Evolutionary conservation across 2,888 invertebrate genomes (phyloP).

Genomic region (Leptopilina myrica): DNA sequence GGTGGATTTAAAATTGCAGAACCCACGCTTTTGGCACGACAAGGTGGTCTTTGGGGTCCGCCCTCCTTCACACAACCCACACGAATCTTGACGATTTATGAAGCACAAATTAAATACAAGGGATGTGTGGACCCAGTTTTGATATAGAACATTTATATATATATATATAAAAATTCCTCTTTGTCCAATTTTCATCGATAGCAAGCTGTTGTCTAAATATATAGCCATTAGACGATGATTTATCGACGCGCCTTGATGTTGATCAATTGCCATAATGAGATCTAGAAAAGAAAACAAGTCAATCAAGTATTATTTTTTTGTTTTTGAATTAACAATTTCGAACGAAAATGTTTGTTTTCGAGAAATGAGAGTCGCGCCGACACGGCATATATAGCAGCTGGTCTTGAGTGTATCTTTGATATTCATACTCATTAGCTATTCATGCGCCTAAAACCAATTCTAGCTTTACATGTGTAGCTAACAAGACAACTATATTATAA

Average conservation of each 20-base stretch:
- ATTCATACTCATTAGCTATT: conserved; percentile 70
- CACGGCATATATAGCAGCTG: conserved; percentile 54
- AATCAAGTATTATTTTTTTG: background rate
- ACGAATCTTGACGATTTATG: conserved; percentile 68
- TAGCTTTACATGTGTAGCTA: conserved; percentile 66
- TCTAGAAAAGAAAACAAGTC: background rate
- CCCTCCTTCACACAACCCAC: conserved; percentile 61
- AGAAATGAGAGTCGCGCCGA: conserved; percentile 36
- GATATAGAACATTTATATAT: too few relatives aligned
- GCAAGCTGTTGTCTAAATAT: background rate
- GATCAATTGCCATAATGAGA: too few relatives aligned
- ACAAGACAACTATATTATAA: conserved; percentile 76
- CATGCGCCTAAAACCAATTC: conserved; percentile 71
- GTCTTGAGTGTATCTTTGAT: conserved; percentile 38
- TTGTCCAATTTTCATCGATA: too few relatives aligned
- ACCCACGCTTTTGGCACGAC: conserved; percentile 66
- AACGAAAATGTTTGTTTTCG: too few relatives aligned
- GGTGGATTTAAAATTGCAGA: conserved; percentile 52
- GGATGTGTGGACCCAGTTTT: too few relatives aligned
- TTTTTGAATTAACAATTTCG: background rate
- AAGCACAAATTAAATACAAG: conserved; percentile 67
- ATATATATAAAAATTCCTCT: too few relatives aligned
- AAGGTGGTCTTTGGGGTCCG: conserved; percentile 64
- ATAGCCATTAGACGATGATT: background rate
- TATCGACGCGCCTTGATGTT: too few relatives aligned